These are phyloP conservation scores for Cheilosia scutellata DNA, from an alignment of 2,888 invertebrate species.

Conservation along the genomic window DNA sequence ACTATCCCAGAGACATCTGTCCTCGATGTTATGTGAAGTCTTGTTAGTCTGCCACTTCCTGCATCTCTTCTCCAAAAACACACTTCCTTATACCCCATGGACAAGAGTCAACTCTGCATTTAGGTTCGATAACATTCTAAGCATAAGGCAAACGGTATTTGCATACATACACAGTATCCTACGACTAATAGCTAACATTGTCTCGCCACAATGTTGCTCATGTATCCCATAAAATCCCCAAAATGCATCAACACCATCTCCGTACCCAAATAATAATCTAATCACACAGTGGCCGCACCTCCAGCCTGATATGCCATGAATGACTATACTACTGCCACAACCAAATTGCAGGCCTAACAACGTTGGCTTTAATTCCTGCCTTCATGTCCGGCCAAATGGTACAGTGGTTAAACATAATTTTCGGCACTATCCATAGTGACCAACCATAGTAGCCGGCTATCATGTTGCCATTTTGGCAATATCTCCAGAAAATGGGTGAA, in stretches of 20 bases:
- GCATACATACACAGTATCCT: not conserved
- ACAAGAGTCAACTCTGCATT: not conserved
- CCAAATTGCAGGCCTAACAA: slow-evolving; percentile 40
- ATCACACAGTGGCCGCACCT: slow-evolving; percentile 19
- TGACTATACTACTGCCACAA: slow-evolving; percentile 16
- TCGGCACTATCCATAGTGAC: slow-evolving; percentile 43
- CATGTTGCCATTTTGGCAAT: slow-evolving; percentile 68
- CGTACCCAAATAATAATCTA: slow-evolving; percentile 47
- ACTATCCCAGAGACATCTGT: not conserved
- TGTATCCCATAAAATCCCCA: not conserved
- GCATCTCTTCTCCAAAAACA: not conserved
- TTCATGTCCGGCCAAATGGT: slow-evolving; percentile 71
- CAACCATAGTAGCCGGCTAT: slow-evolving; percentile 14
- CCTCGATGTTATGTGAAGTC: not conserved
- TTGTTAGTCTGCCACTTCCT: not conserved
- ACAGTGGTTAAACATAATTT: slow-evolving; percentile 70
- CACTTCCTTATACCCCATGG: not conserved
- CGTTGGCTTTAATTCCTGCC: slow-evolving; percentile 47
- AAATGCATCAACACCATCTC: slow-evolving; percentile 17
- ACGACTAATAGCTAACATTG: slow-evolving; percentile 21
- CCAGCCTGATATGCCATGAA: slow-evolving; percentile 1
- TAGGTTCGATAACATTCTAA: slow-evolving; percentile 13
- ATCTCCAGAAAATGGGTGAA: slow-evolving; percentile 38
- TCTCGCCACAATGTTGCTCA: slow-evolving; percentile 38
- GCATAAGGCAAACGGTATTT: slow-evolving; percentile 6